A percentile compares a stretch with the other conserved stretches of the same genome.
Evolutionary conservation across 1,140 invertebrate species (phyloP).

Genomic region (Watersipora subatra): DNA sequence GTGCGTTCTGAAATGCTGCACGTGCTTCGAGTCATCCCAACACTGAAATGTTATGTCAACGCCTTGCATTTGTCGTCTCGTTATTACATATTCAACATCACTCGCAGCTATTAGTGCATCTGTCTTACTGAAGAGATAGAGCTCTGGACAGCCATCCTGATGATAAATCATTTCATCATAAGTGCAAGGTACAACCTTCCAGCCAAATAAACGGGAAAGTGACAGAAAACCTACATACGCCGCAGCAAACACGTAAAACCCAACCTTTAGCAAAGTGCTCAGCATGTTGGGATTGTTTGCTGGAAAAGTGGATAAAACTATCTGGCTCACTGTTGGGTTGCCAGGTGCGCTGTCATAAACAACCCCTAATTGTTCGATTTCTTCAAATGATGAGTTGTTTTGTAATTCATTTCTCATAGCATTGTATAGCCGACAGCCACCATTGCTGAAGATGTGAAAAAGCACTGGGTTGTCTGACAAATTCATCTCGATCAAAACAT

Average conservation of each 20-base stretch:
- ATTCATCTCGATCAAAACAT: slow-evolving; percentile 49
- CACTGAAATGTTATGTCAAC: slow-evolving; percentile 48
- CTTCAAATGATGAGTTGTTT: neutral
- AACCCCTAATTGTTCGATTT: neutral
- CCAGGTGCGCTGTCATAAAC: neutral
- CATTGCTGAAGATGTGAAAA: slow-evolving; percentile 67
- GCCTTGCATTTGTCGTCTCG: slow-evolving; percentile 44
- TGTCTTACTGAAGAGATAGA: slow-evolving; percentile 59
- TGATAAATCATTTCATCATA: slow-evolving; percentile 37
- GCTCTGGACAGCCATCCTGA: slow-evolving; percentile 49
- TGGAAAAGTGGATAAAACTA: neutral
- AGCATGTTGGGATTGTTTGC: neutral
- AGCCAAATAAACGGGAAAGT: neutral
- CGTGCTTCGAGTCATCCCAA: slow-evolving; percentile 56
- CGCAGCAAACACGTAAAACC: too few relatives aligned
- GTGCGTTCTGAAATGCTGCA: slow-evolving; percentile 49
- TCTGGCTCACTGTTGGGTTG: neutral
- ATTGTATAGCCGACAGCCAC: slow-evolving; percentile 47
- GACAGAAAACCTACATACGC: too few relatives aligned
- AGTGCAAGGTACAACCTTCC: slow-evolving; percentile 1
- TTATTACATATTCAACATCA: slow-evolving; percentile 35
- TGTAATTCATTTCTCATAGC: neutral
- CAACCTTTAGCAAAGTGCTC: neutral
- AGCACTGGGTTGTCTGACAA: slow-evolving; percentile 57
- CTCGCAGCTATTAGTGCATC: slow-evolving; percentile 49